Base-by-base conservation (phyloP, 2,113 vertebrate species). In the Cathartes aura region DNA sequence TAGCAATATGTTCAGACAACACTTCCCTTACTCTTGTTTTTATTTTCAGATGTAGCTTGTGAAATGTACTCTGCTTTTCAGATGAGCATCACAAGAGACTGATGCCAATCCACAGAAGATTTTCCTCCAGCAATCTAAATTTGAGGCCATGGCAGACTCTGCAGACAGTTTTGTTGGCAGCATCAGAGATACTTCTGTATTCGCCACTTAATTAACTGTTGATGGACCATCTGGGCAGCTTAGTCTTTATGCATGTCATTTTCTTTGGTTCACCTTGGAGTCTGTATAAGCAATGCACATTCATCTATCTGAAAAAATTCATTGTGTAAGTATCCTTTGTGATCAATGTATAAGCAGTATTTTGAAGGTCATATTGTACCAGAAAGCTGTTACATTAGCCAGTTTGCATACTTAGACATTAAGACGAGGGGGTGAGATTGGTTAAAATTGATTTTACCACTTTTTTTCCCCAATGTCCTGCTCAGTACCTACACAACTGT, bases 191-290 rank as follows among this genome's bases (percentile, higher is more conserved):
- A 45, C 24, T 93, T 97, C 81, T 85, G 71, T 76, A 42, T 87
- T 94, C 95, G 87, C 82, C 95, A 92, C 87, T 97, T 98, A 96
- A 97, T 95, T 97, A 96, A 94, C 91, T 97, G 87, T 95, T 96
- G 97, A 96, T 89, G 58, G 81, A 83, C 96, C 97, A 97, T 96
- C 92, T 98, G 95, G 81, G 30, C 42, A 94, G 58, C 59, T 91
- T 53, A 72, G 75, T 75, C 55, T 94, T 94, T 76, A 56, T 63
- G 38, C 29, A 14, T 71, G n/a, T 38, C 19, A 47, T 97, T 93
- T 98, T 96, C 82, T 96, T 85, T 40, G 29, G 9, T 82, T 98
- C 93, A 93, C 79, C 93, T 98, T 96, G 88, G 47, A 93, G 73
- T 70, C 34, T 87, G 12, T 68, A 36, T 78, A 45, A 72, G 52